Percentiles rank a stretch among this genome's conserved stretches.
phyloP scores from a whole-genome alignment of 1,140 invertebrate genomes.

The Magallana ariakensis region DNA sequence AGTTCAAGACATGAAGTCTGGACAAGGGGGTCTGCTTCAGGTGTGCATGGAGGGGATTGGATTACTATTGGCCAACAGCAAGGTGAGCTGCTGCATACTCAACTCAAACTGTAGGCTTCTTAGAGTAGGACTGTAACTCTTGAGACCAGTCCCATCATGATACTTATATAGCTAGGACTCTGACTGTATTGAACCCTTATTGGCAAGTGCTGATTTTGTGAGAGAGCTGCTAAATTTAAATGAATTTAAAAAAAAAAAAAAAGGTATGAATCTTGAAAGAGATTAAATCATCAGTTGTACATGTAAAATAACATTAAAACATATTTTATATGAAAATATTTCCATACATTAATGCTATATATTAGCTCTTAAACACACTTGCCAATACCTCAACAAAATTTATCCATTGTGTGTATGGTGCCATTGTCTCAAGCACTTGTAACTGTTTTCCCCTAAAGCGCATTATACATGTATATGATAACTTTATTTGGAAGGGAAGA shows the following conservation, averaged over 20 bases:
- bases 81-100: constrained; percentile 85
- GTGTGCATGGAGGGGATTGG: constrained; percentile 99
- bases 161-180: background rate
- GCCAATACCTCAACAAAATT: background rate
- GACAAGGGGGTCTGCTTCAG: constrained; percentile 97
- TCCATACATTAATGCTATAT: too few species aligned
- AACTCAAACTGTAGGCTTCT: background rate
- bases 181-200: background rate
- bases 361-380: background rate
- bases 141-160: background rate
- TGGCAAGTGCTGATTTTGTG: background rate
- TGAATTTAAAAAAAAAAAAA: too few species aligned
- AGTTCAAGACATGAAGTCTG: constrained; percentile 96
- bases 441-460: background rate
- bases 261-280: too few species aligned
- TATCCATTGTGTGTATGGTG: too few species aligned
- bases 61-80: constrained; percentile 98
- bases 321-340: too few species aligned
- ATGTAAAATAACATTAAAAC: too few species aligned
- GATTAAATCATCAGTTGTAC: too few species aligned
- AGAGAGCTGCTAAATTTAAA: too few species aligned
- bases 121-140: background rate
- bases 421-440: background rate
- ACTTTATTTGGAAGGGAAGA: background rate
- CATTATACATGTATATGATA: background rate